Evolutionary conservation across 2,797 vertebrate species (phyloP).

Genomic region (Parotocinclus haroldoi): DNA sequence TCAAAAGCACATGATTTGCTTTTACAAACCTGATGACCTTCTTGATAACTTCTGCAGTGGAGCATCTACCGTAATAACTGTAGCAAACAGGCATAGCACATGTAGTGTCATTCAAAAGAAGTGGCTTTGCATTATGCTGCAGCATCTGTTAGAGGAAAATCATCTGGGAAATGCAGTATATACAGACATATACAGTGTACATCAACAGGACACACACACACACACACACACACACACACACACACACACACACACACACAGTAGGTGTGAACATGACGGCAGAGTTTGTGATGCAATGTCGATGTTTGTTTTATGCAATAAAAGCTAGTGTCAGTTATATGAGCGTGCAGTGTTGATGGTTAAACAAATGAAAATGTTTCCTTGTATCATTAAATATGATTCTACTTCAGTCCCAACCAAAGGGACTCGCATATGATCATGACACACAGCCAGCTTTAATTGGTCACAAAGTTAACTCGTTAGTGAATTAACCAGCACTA

Average conservation of each 20-base stretch:
- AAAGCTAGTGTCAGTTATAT: neutral
- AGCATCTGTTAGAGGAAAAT: neutral
- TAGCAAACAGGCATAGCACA: neutral
- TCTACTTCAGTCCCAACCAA: no score
- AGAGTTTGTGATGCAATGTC: neutral
- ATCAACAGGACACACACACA: neutral
- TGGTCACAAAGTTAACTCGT: neutral
- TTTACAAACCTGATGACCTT: no score
- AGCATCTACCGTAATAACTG: no score
- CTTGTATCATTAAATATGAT: no score
- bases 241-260: neutral
- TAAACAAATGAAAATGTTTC: neutral
- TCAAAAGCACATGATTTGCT: no score
- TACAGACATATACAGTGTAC: neutral
- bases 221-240: no score
- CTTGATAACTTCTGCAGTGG: no score
- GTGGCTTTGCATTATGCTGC: neutral
- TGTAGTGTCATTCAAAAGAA: neutral
- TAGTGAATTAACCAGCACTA: neutral
- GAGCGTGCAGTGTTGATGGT: conserved; percentile 4
- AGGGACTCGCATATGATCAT: no score
- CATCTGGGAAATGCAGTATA: neutral
- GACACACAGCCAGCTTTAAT: neutral
- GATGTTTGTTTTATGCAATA: conserved; percentile 10
- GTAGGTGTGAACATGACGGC: neutral